phyloP scores from a whole-genome alignment of 1,140 invertebrate genomes.

The Pseudobourletiella spinata region DNA sequence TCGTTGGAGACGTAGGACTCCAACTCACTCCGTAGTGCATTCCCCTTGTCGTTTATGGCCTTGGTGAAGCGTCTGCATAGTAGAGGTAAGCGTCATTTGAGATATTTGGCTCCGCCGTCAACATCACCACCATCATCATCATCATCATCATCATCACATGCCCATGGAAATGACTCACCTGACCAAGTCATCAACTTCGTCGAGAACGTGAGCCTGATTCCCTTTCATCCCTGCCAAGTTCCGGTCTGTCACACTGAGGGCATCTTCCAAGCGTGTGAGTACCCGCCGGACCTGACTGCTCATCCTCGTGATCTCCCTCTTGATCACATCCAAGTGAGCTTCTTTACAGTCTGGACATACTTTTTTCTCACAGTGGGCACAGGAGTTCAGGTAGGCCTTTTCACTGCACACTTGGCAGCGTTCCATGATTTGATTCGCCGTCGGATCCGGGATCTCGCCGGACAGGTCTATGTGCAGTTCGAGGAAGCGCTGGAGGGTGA shows the following conservation, averaged over 20 bases:
- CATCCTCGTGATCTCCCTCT: conserved; percentile 85
- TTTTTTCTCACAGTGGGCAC: conserved; percentile 91
- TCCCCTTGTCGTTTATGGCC: conserved; percentile 83
- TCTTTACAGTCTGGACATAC: conserved; percentile 82
- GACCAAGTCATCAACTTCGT: conserved; percentile 87
- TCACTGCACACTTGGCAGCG: conserved; percentile 72
- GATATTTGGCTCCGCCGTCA: too few species aligned
- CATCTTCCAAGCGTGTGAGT: conserved; percentile 75
- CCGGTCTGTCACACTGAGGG: conserved; percentile 69
- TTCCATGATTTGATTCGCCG: conserved; percentile 53
- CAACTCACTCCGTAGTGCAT: conserved; percentile 75
- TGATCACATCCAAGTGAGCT: conserved; percentile 89
- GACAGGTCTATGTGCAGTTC: conserved; percentile 84
- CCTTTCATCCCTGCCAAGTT: conserved; percentile 72
- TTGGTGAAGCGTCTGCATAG: conserved; percentile 63
- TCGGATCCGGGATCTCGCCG: conserved; percentile 79
- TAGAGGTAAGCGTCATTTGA: background rate
- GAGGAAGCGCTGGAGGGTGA: conserved; percentile 87
- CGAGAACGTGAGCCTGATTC: conserved; percentile 73
- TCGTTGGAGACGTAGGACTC: conserved; percentile 78
- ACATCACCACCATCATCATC: too few species aligned
- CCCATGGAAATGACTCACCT: conserved; percentile 20
- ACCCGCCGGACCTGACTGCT: conserved; percentile 80
- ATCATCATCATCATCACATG: background rate
- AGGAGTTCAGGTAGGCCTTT: conserved; percentile 79